These are phyloP conservation scores for Megalurothrips usitatus DNA, from an alignment of 2,888 invertebrate species.

Conservation along the genomic window DNA sequence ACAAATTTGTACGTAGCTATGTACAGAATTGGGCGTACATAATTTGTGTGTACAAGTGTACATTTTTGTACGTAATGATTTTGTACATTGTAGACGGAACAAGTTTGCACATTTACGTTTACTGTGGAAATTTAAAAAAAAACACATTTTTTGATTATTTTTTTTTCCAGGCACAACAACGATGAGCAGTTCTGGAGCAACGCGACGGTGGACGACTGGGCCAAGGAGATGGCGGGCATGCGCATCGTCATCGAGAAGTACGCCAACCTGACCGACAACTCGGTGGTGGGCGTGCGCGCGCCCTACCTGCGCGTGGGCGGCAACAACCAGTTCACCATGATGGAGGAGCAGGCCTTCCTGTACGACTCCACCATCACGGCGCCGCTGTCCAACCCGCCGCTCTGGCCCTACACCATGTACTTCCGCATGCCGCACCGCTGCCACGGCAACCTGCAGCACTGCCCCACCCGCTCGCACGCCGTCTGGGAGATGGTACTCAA, in stretches of 20 bases:
- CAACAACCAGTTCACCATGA: constrained; percentile 95
- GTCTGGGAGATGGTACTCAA: constrained; percentile 97
- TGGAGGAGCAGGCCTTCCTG: constrained; percentile 91
- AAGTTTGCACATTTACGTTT: no score
- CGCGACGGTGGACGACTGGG: constrained; percentile 88
- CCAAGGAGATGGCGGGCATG: constrained; percentile 92
- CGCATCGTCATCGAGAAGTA: constrained; percentile 85
- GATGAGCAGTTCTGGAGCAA: constrained; percentile 92
- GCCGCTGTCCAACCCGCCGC: constrained; percentile 81
- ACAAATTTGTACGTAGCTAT: no score
- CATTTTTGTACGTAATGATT: no score
- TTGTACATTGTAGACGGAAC: no score
- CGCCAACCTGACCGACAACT: constrained; percentile 84
- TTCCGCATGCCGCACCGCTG: constrained; percentile 94
- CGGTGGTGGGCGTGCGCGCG: constrained; percentile 84
- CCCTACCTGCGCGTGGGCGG: constrained; percentile 89
- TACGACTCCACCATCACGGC: constrained; percentile 95
- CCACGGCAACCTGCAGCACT: constrained; percentile 86
- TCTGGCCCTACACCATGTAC: constrained; percentile 98
- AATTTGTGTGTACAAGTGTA: no score
- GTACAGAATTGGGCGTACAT: no score
- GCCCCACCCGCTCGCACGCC: constrained; percentile 86
- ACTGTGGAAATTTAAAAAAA: background rate
- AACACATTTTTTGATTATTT: constrained; percentile 16
- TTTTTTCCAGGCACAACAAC: constrained; percentile 69